These are phyloP conservation scores for Deilephila porcellus DNA, from an alignment of 2,888 invertebrate species.

Conservation along the genomic window DNA sequence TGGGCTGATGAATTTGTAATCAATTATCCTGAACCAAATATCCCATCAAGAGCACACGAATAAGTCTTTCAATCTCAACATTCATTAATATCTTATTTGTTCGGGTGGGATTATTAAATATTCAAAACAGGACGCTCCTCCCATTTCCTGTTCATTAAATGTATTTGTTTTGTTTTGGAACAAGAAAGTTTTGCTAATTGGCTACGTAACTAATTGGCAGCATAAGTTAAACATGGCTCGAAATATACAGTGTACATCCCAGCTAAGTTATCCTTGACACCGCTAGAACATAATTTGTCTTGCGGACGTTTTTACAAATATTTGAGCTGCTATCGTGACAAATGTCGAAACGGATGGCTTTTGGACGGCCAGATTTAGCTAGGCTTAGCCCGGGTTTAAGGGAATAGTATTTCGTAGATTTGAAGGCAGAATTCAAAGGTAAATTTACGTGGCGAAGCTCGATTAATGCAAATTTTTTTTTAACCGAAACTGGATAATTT, in stretches of 20 bases:
- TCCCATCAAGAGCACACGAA: neutral
- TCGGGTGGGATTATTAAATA: slow-evolving; percentile 44
- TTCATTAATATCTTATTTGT: slow-evolving; percentile 10
- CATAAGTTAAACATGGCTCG: slow-evolving; percentile 49
- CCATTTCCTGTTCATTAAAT: slow-evolving; percentile 46
- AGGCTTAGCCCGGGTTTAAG: neutral
- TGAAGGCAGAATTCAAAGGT: neutral
- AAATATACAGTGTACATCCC: slow-evolving; percentile 34
- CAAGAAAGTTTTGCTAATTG: slow-evolving; percentile 53
- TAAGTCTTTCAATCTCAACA: slow-evolving; percentile 13
- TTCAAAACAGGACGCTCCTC: slow-evolving; percentile 47
- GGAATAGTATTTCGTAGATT: slow-evolving; percentile 8
- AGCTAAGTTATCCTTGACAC: slow-evolving; percentile 37
- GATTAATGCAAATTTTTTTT: neutral
- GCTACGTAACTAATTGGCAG: slow-evolving; percentile 54
- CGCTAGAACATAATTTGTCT: slow-evolving; percentile 39
- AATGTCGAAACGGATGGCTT: neutral
- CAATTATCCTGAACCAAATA: neutral
- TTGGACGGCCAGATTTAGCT: neutral
- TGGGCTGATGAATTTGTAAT: neutral
- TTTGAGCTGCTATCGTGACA: slow-evolving; percentile 36
- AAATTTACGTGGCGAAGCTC: neutral
- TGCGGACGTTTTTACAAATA: slow-evolving; percentile 42
- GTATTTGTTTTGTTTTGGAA: slow-evolving; percentile 44
- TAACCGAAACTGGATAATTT: too few relatives aligned